phyloP scores from a whole-genome alignment of 1,140 invertebrate genomes.

The Agraylea sexmaculata region DNA sequence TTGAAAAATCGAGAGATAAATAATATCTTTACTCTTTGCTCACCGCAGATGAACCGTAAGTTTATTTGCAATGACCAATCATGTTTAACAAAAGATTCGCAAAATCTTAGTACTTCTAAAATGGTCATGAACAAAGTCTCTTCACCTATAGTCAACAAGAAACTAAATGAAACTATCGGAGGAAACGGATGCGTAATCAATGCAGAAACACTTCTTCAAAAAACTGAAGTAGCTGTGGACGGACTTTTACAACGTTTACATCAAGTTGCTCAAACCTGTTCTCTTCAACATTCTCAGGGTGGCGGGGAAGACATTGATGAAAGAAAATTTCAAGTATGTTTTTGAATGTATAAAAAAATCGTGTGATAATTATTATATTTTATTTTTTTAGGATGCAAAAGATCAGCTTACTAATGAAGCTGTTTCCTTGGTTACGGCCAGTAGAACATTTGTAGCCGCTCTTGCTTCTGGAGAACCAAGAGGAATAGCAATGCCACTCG shows the following conservation, averaged over 20 bases:
- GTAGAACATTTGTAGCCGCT: conserved; percentile 69
- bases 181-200: conserved; percentile 44
- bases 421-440: conserved; percentile 68
- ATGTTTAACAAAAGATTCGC: neutral
- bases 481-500: conserved; percentile 48
- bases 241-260: conserved; percentile 52
- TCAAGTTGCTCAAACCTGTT: conserved; percentile 54
- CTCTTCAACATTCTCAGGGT: conserved; percentile 53
- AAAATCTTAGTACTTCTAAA: conserved; percentile 22
- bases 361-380: conserved; percentile 11
- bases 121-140: too few species aligned
- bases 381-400: conserved; percentile 45
- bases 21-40: conserved; percentile 36
- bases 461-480: conserved; percentile 53
- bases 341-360: conserved; percentile 1
- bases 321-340: conserved; percentile 51
- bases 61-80: conserved; percentile 20
- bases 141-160: too few species aligned
- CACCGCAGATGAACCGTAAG: conserved; percentile 40
- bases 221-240: conserved; percentile 53
- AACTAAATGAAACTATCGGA: too few species aligned
- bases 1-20: conserved; percentile 37
- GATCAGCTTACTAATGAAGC: conserved; percentile 70
- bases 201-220: conserved; percentile 47
- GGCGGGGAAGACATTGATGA: conserved; percentile 59